Evolutionary conservation across 2,888 invertebrate genomes (phyloP).

Genomic region (Deilephila porcellus): DNA sequence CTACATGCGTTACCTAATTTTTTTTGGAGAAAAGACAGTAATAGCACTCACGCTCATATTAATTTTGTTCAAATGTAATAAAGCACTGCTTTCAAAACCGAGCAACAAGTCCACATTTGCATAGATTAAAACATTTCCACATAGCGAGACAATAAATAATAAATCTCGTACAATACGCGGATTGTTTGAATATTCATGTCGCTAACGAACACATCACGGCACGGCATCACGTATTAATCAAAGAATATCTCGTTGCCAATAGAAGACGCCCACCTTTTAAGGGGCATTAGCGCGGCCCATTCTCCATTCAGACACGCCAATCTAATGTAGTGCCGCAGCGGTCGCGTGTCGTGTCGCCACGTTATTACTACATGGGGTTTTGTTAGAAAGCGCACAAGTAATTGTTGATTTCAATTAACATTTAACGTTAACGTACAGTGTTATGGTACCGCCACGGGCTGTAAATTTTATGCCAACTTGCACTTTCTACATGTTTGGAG

Average conservation of each 20-base stretch:
- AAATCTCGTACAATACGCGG: slow-evolving; percentile 31
- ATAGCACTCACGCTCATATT: background rate
- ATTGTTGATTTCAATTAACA: slow-evolving; percentile 75
- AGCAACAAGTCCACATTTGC: background rate
- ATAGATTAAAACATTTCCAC: background rate
- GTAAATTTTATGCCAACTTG: slow-evolving; percentile 70
- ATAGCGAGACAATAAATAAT: slow-evolving; percentile 3
- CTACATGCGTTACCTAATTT: too few species aligned
- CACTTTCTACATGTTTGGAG: slow-evolving; percentile 73
- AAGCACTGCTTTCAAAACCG: background rate
- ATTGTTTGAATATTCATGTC: slow-evolving; percentile 35
- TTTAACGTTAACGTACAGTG: slow-evolving; percentile 55
- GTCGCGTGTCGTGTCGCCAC: slow-evolving; percentile 54
- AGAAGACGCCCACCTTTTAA: slow-evolving; percentile 19
- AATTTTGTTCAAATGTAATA: background rate
- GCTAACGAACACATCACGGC: background rate
- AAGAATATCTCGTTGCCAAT: slow-evolving; percentile 21
- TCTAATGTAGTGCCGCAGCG: slow-evolving; percentile 38
- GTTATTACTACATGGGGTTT: slow-evolving; percentile 62
- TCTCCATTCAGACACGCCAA: slow-evolving; percentile 36
- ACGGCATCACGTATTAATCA: slow-evolving; percentile 15
- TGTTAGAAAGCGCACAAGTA: slow-evolving; percentile 60
- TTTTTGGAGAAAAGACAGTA: too few species aligned
- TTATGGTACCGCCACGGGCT: slow-evolving; percentile 60
- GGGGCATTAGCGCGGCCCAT: slow-evolving; percentile 26